phyloP scores from a whole-genome alignment of 2,888 invertebrate genomes.

The Ischnura elegans region DNA sequence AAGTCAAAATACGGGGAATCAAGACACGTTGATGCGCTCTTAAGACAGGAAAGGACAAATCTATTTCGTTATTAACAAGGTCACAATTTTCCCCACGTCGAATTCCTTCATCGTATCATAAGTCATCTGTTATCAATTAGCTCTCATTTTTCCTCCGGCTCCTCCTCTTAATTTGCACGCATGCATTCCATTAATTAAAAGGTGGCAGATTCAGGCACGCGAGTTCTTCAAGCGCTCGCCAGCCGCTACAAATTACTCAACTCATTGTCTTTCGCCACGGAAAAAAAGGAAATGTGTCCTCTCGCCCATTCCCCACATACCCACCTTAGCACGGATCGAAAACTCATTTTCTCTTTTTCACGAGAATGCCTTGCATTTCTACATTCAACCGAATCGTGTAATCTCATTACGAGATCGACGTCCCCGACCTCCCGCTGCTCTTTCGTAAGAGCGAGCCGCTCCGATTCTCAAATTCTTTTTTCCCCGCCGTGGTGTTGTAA shows the following conservation, averaged over 20 bases:
- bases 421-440: not conserved
- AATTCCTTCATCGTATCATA: not conserved
- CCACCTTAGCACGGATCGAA: not conserved
- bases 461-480: not conserved
- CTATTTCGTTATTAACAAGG: too few species aligned
- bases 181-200: not conserved
- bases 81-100: too few species aligned
- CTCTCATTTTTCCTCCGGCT: not conserved
- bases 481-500: not conserved
- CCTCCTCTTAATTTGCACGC: not conserved
- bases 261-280: not conserved
- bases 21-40: too few species aligned
- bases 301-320: not conserved
- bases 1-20: too few species aligned
- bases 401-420: not conserved
- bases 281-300: not conserved
- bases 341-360: conserved; percentile 37
- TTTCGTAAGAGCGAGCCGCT: conserved; percentile 22
- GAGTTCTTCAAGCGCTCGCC: not conserved
- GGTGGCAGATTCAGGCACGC: not conserved
- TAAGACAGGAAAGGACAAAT: too few species aligned
- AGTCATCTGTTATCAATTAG: not conserved
- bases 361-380: conserved; percentile 36
- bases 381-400: conserved; percentile 46
- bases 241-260: not conserved